Evolutionary conservation across 1,140 invertebrate species (phyloP), one percentile per base, ranked within the genome.

Genomic region (Cydia fagiglandana): DNA sequence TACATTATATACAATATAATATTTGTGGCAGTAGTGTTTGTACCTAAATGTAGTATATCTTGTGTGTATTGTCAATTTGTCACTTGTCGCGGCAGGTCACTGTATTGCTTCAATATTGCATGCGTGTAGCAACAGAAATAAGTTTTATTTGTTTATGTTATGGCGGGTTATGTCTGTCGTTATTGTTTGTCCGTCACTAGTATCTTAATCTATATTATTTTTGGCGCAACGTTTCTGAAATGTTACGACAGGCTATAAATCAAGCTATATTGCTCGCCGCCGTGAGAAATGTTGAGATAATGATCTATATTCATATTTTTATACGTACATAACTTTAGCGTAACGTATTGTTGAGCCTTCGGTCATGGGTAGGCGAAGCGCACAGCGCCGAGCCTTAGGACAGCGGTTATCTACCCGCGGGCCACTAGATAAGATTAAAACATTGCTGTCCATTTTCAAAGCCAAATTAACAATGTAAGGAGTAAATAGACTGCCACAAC

Each of bases 1-100:
- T 87, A 86, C 79, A 87, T 89, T 86, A 83, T 89, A 89, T 90
- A 85, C 82, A 79, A 88, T 82, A 84, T 83, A 86, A 84, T 86
- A 91, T 91, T 90, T 91, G 90, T 93, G 89, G 91, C 90, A 90
- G 89, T 93, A 91, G 86, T 80, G 84, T 88, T 86, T 90, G 81
- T 91, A 87, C 81, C 84, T 87, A 85, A 70, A 70, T 70, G 66
- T 70, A 70, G 83, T 88, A 87, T 88, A 81, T 70, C 45, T 84
- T 86, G 83, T 88, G 81, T 91, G 79, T 89, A 88, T 86, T 86
- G 82, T 85, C 80, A 81, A 75, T 47, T 86, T 86, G 82, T 85
- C 80, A 81, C 75, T 47, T 81, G 20, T 61, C 41, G 81, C 82
- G 86, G 80, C 88, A 87, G 84, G 86, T 87, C 87, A 83, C 84